phyloP scores from a whole-genome alignment of 2,113 vertebrate species.

The Xyliphius kryptos region DNA sequence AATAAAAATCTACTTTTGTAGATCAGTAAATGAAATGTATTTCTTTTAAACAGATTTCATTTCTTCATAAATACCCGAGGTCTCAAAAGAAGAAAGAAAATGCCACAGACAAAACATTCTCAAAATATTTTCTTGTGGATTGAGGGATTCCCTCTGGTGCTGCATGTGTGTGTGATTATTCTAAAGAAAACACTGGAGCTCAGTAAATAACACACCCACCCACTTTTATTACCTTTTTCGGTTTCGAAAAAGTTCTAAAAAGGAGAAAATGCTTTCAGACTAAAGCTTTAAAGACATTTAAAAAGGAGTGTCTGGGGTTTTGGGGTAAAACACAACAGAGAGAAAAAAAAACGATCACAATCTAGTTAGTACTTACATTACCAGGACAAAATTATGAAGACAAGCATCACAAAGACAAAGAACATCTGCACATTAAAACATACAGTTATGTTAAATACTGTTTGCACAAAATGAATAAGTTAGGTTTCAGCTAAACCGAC shows the following conservation, averaged over 20 bases:
- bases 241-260: background rate
- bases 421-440: no score
- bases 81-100: background rate
- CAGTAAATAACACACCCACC: constrained; percentile 7
- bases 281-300: background rate
- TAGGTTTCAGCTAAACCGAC: no score
- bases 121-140: background rate
- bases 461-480: no score
- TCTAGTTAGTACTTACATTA: no score
- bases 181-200: constrained; percentile 7
- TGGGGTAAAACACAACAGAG: no score
- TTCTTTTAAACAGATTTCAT: background rate
- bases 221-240: constrained; percentile 1
- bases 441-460: no score
- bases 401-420: no score
- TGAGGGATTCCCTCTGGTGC: background rate
- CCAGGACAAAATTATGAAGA: no score
- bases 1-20: no score
- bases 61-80: background rate
- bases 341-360: no score
- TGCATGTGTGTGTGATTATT: background rate
- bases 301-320: background rate
- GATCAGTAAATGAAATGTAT: no score
- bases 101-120: background rate
- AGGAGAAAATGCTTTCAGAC: background rate